Evolutionary conservation across 2,113 vertebrate species (phyloP).

Genomic region (Tor tambroides): DNA sequence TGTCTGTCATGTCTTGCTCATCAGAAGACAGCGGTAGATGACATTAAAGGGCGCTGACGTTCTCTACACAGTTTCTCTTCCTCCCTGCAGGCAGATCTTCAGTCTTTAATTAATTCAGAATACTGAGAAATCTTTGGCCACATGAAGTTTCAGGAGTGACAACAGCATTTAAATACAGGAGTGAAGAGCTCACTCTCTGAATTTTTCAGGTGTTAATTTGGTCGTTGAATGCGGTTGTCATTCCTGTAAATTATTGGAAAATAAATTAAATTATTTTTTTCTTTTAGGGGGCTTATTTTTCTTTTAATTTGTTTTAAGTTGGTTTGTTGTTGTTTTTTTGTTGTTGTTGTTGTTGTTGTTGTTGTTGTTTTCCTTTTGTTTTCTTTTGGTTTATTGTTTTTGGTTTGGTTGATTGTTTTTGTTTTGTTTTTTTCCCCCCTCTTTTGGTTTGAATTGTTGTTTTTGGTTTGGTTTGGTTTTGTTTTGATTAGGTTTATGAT

Average conservation of each 20-base stretch:
- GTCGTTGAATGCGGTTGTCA: no score
- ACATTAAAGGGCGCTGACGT: not conserved
- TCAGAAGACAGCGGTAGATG: not conserved
- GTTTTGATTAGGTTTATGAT: not conserved
- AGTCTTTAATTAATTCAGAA: not conserved
- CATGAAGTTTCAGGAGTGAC: not conserved
- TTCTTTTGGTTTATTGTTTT: not conserved
- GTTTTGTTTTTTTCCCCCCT: not conserved
- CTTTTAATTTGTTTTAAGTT: no score
- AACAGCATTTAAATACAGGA: not conserved
- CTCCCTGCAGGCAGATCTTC: not conserved
- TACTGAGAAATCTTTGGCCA: not conserved
- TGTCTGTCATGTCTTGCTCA: not conserved
- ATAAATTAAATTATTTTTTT: no score
- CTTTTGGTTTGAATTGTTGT: not conserved
- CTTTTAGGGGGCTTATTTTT: no score
- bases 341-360: no score
- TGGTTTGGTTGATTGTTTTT: not conserved
- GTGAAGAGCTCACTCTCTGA: not conserved
- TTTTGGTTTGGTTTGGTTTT: not conserved
- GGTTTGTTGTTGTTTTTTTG: no score
- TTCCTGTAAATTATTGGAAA: no score
- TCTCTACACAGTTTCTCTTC: not conserved
- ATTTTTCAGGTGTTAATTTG: not conserved
- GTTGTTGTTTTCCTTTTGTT: no score